Conservation (phyloP, 2,113 vertebrate genomes). For the human region DNA sequence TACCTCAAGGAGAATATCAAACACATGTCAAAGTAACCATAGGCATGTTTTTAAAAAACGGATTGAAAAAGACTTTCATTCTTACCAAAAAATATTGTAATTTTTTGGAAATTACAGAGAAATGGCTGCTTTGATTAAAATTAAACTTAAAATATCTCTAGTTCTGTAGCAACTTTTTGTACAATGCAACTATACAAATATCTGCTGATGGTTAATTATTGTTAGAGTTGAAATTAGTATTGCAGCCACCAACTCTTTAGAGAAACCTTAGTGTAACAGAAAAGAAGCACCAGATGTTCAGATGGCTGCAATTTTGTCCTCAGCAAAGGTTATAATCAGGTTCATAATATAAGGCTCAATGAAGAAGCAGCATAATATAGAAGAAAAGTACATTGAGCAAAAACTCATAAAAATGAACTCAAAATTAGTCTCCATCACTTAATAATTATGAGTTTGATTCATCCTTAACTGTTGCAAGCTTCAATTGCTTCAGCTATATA, state of each 20-base stretch:
- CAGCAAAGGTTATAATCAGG: conserved; percentile 62
- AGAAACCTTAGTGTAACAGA: conserved; percentile 13
- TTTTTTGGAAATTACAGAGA: not conserved
- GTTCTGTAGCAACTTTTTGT: not conserved
- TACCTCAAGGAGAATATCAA: not conserved
- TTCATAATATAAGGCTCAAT: conserved; percentile 21
- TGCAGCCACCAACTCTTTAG: conserved; percentile 28
- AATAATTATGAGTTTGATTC: conserved; percentile 58
- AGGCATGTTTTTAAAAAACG: not conserved
- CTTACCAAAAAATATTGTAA: not conserved
- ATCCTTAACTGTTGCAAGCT: conserved; percentile 23
- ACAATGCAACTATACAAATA: not conserved
- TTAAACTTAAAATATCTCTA: not conserved
- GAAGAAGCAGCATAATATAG: not conserved
- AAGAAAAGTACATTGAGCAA: conserved; percentile 49
- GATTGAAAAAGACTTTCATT: not conserved
- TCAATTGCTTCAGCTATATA: conserved; percentile 23
- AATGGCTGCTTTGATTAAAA: conserved; percentile 27
- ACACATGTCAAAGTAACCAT: not conserved
- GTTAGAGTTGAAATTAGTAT: conserved; percentile 41
- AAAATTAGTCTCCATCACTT: conserved; percentile 61
- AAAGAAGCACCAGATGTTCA: conserved; percentile 54
- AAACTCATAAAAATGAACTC: conserved; percentile 45
- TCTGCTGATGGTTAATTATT: conserved; percentile 36
- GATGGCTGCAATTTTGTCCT: conserved; percentile 56